Evolutionary conservation across 2,888 invertebrate genomes (phyloP), one percentile per base, ranked within the genome.

Genomic region (Anagyrus pseudococci): DNA sequence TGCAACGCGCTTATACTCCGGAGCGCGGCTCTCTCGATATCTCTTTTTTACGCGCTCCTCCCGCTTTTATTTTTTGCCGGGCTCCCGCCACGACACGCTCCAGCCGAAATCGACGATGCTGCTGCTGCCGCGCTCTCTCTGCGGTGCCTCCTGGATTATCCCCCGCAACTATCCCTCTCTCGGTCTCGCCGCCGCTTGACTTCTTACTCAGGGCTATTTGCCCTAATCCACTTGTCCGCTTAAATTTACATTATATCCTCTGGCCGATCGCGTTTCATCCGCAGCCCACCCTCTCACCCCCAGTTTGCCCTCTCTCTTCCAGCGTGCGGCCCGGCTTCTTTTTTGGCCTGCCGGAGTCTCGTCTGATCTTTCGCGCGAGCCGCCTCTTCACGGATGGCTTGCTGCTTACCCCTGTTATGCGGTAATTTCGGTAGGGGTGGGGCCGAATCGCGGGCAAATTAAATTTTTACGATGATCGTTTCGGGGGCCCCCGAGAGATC

Each of bases 151-250:
- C n/a, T n/a, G n/a, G n/a, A n/a, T n/a, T n/a, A n/a, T n/a, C n/a
- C n/a, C n/a, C n/a, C n/a, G n/a, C n/a, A n/a, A n/a, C n/a, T n/a
- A n/a, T n/a, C n/a, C n/a, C n/a, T n/a, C n/a, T n/a, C n/a, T n/a
- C n/a, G n/a, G n/a, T n/a, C n/a, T n/a, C n/a, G n/a, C n/a, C n/a
- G n/a, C n/a, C 54, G 44, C 62, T 62, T 58, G 53, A 62, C 58
- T 58, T 62, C 58, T 62, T 62, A 58, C 58, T 58, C 22, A 49
- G 25, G 52, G 33, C 50, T 59, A 60, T 64, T 59, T 56, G 55
- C 56, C 33, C 59, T 64, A 60, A 60, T 56, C 52, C 59, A 60
- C 59, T 64, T 64, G 64, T 64, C 53, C 60, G 64, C 60, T 64
- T 29, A 60, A 64, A 64, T 64, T 64, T 64, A 64, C 60, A 64